Percentiles rank a stretch among this genome's conserved stretches.
phyloP scores from a whole-genome alignment of 1,140 invertebrate genomes.

The Drosophila virilis region DNA sequence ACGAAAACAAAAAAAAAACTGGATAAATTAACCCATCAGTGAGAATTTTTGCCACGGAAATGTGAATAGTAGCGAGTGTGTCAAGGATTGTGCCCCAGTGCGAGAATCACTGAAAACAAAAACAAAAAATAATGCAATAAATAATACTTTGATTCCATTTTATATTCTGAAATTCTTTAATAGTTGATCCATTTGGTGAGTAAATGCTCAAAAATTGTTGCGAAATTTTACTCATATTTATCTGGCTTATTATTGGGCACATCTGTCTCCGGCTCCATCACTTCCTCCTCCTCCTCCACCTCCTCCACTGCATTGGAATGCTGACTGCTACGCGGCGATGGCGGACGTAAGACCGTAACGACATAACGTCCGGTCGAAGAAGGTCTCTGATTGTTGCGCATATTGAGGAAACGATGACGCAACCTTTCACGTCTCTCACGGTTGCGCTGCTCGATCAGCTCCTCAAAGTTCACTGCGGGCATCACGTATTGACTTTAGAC shows the following conservation, averaged over 20 bases:
- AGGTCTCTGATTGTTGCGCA: slow-evolving; percentile 40
- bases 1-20: slow-evolving; percentile 22
- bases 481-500: too few relatives aligned
- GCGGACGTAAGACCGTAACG: slow-evolving; percentile 56
- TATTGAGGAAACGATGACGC: slow-evolving; percentile 56
- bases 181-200: not conserved
- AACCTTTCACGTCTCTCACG: slow-evolving; percentile 56
- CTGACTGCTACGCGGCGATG: slow-evolving; percentile 23
- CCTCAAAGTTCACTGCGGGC: slow-evolving; percentile 54
- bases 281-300: slow-evolving; percentile 16
- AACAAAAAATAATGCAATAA: not conserved
- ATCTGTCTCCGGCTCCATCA: not conserved
- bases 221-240: slow-evolving; percentile 18
- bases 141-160: slow-evolving; percentile 2
- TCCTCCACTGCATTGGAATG: not conserved
- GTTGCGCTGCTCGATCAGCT: slow-evolving; percentile 60
- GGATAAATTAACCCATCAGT: slow-evolving; percentile 66
- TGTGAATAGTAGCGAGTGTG: slow-evolving; percentile 26
- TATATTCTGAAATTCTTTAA: not conserved
- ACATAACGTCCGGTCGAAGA: slow-evolving; percentile 40
- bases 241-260: slow-evolving; percentile 20
- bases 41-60: slow-evolving; percentile 59
- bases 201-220: too few relatives aligned
- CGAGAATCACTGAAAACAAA: too few relatives aligned
- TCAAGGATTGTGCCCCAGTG: too few relatives aligned